Evolutionary conservation across 1,140 invertebrate species (phyloP).

Genomic region (Diuraphis noxia): DNA sequence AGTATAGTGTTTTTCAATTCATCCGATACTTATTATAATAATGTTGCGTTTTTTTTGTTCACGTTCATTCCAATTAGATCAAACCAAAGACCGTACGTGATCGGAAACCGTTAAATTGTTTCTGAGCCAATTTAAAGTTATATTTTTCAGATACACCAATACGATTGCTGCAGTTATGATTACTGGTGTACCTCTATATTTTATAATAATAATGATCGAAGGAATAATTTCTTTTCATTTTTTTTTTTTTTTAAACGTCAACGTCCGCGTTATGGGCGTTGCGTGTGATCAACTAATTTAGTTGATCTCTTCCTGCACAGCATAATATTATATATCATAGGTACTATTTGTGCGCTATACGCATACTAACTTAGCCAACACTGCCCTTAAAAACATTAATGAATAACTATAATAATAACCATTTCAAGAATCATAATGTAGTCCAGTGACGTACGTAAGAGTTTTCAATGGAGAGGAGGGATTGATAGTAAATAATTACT

Average conservation of each 20-base stretch:
- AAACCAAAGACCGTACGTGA: neutral
- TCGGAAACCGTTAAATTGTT: constrained; percentile 22
- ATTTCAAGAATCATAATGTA: neutral
- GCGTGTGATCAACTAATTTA: constrained; percentile 12
- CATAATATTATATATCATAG: neutral
- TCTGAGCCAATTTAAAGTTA: neutral
- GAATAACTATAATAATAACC: neutral
- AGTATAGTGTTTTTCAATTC: neutral
- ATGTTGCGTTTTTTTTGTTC: neutral
- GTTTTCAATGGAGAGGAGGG: no score
- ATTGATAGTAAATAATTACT: no score
- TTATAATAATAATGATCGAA: neutral
- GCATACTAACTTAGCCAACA: neutral
- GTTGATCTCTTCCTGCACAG: neutral
- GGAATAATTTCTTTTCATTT: neutral
- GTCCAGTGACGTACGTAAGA: no score
- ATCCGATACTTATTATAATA: constrained; percentile 13
- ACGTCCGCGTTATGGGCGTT: constrained; percentile 17
- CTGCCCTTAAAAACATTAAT: neutral
- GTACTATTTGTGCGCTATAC: neutral
- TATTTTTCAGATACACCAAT: neutral
- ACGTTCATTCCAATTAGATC: neutral
- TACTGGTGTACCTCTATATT: neutral
- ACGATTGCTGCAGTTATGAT: neutral
- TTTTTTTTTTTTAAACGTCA: constrained; percentile 28